These are phyloP conservation scores for Sus cebifrons DNA, from an alignment of 2,797 vertebrate genomes.

Conservation along the genomic window DNA sequence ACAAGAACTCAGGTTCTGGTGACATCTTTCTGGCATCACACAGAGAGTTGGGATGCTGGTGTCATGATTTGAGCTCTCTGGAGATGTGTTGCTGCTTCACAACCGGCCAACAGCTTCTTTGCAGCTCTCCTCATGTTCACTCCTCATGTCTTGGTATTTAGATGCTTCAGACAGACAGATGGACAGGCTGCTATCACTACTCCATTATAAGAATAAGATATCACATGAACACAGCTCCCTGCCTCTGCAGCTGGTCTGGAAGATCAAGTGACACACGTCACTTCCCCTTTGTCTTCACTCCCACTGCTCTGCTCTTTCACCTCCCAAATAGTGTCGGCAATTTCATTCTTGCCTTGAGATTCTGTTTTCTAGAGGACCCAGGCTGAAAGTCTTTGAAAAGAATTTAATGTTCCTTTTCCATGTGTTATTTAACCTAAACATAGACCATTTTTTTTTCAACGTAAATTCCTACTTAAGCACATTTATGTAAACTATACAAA, in stretches of 20 bases:
- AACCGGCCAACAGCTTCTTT: not conserved
- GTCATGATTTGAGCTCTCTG: not conserved
- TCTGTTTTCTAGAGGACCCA: not conserved
- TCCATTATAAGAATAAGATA: not conserved
- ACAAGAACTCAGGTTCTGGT: too few relatives aligned
- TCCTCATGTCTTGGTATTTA: not conserved
- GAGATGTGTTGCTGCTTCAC: too few relatives aligned
- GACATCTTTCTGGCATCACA: too few relatives aligned
- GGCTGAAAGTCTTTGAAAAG: not conserved
- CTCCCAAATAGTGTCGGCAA: not conserved
- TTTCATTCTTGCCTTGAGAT: not conserved
- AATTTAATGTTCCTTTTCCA: not conserved
- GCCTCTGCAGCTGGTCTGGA: not conserved
- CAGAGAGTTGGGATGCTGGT: not conserved
- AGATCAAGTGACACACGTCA: not conserved
- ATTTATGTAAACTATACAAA: not conserved
- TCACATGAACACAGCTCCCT: not conserved
- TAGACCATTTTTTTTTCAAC: not conserved
- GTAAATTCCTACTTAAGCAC: not conserved
- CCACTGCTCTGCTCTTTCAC: accelerated
- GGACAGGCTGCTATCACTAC: not conserved
- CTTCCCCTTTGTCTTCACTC: not conserved
- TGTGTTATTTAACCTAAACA: not conserved
- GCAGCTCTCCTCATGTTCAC: not conserved
- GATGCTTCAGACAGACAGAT: not conserved